Percentiles rank a stretch among this genome's conserved stretches.
Conservation (phyloP, 2,888 invertebrate genomes). For the Oligia strigilis region DNA sequence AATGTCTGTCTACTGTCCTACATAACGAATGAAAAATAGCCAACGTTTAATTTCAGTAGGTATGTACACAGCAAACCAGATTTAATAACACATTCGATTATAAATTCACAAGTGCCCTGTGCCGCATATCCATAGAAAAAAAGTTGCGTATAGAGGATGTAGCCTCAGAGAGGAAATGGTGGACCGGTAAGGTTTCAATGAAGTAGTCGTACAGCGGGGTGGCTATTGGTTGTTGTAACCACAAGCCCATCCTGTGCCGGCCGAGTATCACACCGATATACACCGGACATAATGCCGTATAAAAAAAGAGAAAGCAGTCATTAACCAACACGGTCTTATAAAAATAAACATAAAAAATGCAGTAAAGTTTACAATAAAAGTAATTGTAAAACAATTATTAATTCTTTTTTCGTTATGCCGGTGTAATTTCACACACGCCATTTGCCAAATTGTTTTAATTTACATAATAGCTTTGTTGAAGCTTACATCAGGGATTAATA, state of each 20-base stretch:
- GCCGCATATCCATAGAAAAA: slow-evolving; percentile 5
- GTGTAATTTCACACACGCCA: slow-evolving; percentile 46
- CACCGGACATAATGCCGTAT: slow-evolving; percentile 11
- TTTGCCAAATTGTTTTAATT: slow-evolving; percentile 57
- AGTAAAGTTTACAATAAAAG: slow-evolving; percentile 24
- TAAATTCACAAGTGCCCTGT: not conserved
- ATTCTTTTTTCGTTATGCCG: slow-evolving; percentile 19
- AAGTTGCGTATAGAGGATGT: slow-evolving; percentile 41
- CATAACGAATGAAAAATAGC: not conserved
- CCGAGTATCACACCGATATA: slow-evolving; percentile 14
- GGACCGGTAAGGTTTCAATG: slow-evolving; percentile 55
- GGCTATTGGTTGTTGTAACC: slow-evolving; percentile 48
- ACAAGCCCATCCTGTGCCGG: slow-evolving; percentile 61
- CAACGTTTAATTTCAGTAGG: not conserved
- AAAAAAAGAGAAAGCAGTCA: slow-evolving; percentile 55
- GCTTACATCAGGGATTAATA: slow-evolving; percentile 38
- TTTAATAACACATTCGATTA: slow-evolving; percentile 7
- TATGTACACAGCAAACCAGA: not conserved
- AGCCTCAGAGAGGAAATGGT: slow-evolving; percentile 60
- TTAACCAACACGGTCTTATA: not conserved
- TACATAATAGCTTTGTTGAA: slow-evolving; percentile 42
- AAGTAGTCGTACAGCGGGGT: slow-evolving; percentile 37
- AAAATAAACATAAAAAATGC: slow-evolving; percentile 5
- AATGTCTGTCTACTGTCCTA: not conserved
- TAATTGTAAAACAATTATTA: slow-evolving; percentile 34